Evolutionary conservation across 1,140 invertebrate genomes (phyloP).

Genomic region (Achatina immaculata): DNA sequence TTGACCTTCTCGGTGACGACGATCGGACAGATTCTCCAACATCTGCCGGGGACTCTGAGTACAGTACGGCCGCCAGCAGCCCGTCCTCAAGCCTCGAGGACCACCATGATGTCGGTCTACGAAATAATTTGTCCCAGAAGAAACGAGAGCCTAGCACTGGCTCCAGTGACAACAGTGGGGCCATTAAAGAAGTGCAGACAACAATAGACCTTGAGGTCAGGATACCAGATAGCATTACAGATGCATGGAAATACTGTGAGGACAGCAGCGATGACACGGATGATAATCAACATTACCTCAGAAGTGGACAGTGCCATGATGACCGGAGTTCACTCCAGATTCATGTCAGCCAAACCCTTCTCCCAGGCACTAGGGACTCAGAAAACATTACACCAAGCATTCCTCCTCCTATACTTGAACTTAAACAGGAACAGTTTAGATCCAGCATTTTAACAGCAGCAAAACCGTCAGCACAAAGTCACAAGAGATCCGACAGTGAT

Average conservation of each 20-base stretch:
- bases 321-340: not conserved
- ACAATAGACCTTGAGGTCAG: conserved; percentile 11
- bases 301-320: not conserved
- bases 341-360: not conserved
- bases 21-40: conserved; percentile 25
- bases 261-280: not conserved
- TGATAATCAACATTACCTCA: not conserved
- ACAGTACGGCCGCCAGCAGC: conserved; percentile 40
- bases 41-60: conserved; percentile 36
- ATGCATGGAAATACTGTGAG: not conserved
- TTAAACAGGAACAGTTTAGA: not conserved
- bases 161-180: not conserved
- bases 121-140: not conserved
- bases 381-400: not conserved
- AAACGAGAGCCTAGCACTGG: not conserved
- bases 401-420: not conserved
- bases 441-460: not conserved
- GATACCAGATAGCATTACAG: not conserved
- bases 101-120: not conserved
- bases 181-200: conserved; percentile 1
- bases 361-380: not conserved
- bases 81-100: conserved; percentile 41
- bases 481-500: not conserved
- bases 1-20: conserved; percentile 55
- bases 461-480: not conserved